phyloP scores from a whole-genome alignment of 2,888 invertebrate genomes.

The Galerucella calmariensis region DNA sequence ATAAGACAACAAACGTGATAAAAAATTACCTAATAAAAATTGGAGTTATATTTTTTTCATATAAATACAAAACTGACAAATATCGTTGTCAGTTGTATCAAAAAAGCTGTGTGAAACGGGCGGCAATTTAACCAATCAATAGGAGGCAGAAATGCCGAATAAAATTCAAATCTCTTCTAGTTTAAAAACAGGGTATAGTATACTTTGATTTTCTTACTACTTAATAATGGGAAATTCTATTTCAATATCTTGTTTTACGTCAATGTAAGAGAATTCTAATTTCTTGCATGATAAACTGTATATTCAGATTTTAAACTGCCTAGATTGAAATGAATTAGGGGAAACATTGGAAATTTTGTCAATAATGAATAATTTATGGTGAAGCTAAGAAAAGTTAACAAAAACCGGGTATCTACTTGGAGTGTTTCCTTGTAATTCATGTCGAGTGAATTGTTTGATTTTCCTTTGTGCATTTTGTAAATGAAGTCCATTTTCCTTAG shows the following conservation, averaged over 20 bases:
- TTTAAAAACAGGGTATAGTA: no score
- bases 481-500: constrained; percentile 26
- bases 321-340: constrained; percentile 36
- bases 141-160: no score
- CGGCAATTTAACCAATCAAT: no score
- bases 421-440: constrained; percentile 37
- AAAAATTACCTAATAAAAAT: no score
- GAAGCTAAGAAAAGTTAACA: constrained; percentile 37
- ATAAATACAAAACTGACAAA: no score
- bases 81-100: no score
- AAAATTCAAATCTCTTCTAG: no score
- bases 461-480: constrained; percentile 25
- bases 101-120: no score
- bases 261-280: constrained; percentile 2
- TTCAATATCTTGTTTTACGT: no score
- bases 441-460: constrained; percentile 35
- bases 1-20: no score
- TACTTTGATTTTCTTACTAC: neutral
- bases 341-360: constrained; percentile 40
- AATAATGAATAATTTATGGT: constrained; percentile 41
- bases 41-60: no score
- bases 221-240: neutral
- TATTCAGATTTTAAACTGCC: constrained; percentile 19
- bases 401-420: constrained; percentile 25
- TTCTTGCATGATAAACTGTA: constrained; percentile 5